These are phyloP conservation scores for Rhyacichthys aspro DNA, from an alignment of 2,797 vertebrate genomes.

Conservation along the genomic window DNA sequence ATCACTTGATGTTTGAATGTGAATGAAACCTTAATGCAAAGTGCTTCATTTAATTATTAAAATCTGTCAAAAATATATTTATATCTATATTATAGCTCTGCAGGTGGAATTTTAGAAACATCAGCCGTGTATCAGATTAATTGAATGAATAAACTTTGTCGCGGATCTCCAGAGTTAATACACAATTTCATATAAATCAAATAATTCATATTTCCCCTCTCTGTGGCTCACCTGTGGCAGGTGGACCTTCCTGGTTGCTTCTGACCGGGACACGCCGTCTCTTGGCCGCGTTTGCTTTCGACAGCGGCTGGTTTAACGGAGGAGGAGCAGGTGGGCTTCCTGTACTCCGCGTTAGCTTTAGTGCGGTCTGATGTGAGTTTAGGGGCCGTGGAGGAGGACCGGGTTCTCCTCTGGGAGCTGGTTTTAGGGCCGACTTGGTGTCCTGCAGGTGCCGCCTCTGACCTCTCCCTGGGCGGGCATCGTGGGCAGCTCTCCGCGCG, in stretches of 20 bases:
- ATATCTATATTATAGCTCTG: too few species aligned
- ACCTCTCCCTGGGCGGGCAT: constrained; percentile 21
- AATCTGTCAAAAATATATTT: too few species aligned
- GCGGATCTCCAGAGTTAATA: too few species aligned
- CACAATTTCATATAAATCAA: neutral
- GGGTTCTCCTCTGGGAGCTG: constrained; percentile 28
- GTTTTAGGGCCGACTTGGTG: neutral
- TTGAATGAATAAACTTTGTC: too few species aligned
- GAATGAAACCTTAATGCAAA: too few species aligned
- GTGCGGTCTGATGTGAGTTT: neutral
- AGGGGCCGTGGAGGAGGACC: constrained; percentile 41
- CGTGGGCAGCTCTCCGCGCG: constrained; percentile 61
- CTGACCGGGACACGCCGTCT: neutral
- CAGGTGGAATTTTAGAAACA: too few species aligned
- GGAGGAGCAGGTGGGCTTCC: neutral
- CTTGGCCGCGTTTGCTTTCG: constrained; percentile 4
- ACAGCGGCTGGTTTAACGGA: constrained; percentile 1
- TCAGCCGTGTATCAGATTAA: too few species aligned
- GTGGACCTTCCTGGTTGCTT: constrained; percentile 9
- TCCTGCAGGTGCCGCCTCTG: constrained; percentile 2
- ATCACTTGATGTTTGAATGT: too few species aligned
- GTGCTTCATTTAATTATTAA: too few species aligned
- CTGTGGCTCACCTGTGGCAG: constrained; percentile 51
- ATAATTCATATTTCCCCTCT: too few species aligned
- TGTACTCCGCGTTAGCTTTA: neutral